Conservation (phyloP, 2,113 vertebrate species). For the Megalops atlanticus region DNA sequence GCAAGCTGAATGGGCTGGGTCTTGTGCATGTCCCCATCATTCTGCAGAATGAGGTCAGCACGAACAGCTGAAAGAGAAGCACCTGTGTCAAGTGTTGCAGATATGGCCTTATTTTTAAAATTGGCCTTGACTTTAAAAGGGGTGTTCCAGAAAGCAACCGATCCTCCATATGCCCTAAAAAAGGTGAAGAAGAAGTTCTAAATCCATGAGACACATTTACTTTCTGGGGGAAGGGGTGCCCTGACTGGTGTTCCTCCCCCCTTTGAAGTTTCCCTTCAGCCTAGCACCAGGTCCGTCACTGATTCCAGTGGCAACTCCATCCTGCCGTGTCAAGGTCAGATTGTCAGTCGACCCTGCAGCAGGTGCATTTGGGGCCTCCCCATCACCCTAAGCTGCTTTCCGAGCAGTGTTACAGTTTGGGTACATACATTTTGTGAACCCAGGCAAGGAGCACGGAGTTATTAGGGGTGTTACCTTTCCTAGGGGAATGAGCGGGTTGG, state of each 20-base stretch:
- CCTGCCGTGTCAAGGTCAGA: too few species aligned
- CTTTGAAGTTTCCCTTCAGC: conserved; percentile 10
- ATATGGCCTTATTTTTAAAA: not conserved
- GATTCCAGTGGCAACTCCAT: too few species aligned
- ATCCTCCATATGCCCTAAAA: conserved; percentile 16
- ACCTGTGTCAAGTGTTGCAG: conserved; percentile 10
- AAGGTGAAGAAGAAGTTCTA: not conserved
- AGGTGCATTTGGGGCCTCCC: too few species aligned
- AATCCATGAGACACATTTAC: not conserved
- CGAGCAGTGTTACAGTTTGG: conserved; percentile 12
- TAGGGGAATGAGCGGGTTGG: not conserved
- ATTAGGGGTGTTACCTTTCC: not conserved
- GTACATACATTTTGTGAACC: conserved; percentile 9
- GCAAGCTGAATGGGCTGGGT: conserved; percentile 10
- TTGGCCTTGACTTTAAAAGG: conserved; percentile 5
- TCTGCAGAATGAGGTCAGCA: conserved; percentile 2
- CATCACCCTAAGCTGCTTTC: not conserved
- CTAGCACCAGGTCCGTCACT: not conserved
- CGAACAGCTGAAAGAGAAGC: conserved; percentile 11
- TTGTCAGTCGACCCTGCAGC: too few species aligned
- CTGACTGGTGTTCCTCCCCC: not conserved
- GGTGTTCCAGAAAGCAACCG: not conserved
- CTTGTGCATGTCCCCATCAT: not conserved
- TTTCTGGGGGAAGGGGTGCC: conserved; percentile 22
- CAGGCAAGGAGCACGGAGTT: not conserved